Percentiles rank a stretch among this genome's conserved stretches.
phyloP scores from a whole-genome alignment of 2,888 invertebrate species.

The Pseudococcus longispinus region DNA sequence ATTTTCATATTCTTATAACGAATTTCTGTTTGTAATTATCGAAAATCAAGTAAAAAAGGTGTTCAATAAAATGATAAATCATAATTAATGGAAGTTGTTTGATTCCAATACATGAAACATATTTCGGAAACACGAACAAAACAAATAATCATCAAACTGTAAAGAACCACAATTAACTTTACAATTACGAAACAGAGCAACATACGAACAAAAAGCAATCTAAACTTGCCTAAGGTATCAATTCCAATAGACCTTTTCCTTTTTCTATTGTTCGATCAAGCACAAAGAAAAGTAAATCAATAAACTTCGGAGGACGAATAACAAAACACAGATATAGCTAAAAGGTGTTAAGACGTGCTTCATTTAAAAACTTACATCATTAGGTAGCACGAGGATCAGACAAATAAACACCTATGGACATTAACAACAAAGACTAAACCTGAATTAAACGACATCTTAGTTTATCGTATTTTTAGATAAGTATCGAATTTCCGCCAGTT shows the following conservation, averaged over 20 bases:
- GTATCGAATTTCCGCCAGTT: conserved; percentile 21
- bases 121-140: neutral
- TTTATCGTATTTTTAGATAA: neutral
- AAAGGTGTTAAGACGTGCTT: neutral
- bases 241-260: neutral
- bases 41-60: neutral
- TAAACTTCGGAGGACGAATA: neutral
- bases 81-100: neutral
- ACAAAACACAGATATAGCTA: neutral
- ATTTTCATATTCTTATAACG: too few species aligned
- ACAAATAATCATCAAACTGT: neutral
- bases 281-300: neutral
- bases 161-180: neutral
- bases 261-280: neutral
- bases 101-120: neutral
- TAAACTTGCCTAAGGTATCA: neutral
- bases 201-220: neutral
- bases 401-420: neutral
- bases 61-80: neutral
- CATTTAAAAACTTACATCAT: neutral
- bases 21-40: too few species aligned
- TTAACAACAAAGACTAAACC: neutral
- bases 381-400: neutral
- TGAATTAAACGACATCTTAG: neutral
- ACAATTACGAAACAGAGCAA: neutral